phyloP scores from a whole-genome alignment of 2,113 vertebrate species.

The Lepus europaeus region DNA sequence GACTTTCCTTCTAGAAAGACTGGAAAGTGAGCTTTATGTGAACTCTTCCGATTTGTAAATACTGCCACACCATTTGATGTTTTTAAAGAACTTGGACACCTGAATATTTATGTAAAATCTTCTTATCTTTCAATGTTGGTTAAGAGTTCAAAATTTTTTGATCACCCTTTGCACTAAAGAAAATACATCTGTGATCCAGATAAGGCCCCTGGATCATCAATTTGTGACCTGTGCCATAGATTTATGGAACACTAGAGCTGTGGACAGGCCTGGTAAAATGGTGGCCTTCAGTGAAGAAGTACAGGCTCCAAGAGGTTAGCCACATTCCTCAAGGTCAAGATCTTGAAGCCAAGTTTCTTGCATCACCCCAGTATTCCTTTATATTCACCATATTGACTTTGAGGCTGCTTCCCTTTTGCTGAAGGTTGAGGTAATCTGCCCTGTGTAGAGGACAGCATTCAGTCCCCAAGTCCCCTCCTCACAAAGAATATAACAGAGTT shows the following conservation, averaged over 20 bases:
- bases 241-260: not conserved
- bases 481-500: slow-evolving; percentile 30
- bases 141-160: not conserved
- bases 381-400: not conserved
- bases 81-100: not conserved
- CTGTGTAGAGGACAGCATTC: not conserved
- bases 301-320: not conserved
- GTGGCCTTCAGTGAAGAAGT: not conserved
- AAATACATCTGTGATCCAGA: not conserved
- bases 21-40: not conserved
- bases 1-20: not conserved
- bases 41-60: slow-evolving; percentile 34
- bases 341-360: not conserved
- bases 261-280: not conserved
- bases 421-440: not conserved
- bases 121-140: not conserved
- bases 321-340: not conserved
- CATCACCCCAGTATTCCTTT: not conserved
- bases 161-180: slow-evolving; percentile 4
- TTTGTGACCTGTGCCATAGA: not conserved
- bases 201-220: not conserved
- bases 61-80: not conserved
- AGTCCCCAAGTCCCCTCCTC: not conserved
- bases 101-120: slow-evolving; percentile 42
- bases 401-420: not conserved